Evolutionary conservation across 2,113 vertebrate genomes (phyloP).

Genomic region (Dolichotis patagonum): DNA sequence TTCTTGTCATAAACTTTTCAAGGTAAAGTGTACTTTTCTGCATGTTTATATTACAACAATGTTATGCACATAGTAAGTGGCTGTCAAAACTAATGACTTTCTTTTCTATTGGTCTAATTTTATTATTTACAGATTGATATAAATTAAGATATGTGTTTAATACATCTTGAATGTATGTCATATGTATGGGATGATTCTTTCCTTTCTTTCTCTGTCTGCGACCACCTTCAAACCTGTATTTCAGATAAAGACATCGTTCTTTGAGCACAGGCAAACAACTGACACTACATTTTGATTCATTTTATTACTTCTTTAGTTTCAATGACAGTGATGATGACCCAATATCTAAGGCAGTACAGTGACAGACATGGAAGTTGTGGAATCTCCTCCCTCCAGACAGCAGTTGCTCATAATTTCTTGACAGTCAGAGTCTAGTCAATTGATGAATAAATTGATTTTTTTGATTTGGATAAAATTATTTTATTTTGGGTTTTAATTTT

Average conservation of each 20-base stretch:
- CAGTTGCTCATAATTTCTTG: background rate
- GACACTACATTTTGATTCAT: background rate
- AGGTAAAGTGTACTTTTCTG: background rate
- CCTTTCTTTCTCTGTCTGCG: accelerated
- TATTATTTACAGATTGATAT: slow-evolving; percentile 9
- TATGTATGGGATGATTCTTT: background rate
- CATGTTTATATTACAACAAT: background rate
- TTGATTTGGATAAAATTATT: slow-evolving; percentile 4
- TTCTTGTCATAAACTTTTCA: background rate
- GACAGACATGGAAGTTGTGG: background rate
- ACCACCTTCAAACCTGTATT: background rate
- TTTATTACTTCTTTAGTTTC: background rate
- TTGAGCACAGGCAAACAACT: background rate
- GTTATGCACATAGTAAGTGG: background rate
- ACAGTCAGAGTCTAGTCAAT: background rate
- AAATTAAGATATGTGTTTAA: background rate
- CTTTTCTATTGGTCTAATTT: slow-evolving; percentile 8
- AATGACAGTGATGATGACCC: background rate
- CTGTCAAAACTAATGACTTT: background rate
- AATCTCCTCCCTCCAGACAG: background rate
- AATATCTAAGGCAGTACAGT: background rate
- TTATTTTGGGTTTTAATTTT: slow-evolving; percentile 24
- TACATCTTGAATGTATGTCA: background rate
- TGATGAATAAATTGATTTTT: background rate
- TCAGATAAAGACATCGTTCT: background rate